phyloP scores from a whole-genome alignment of 1,140 invertebrate species.

The Ctenoplectra terminalis region DNA sequence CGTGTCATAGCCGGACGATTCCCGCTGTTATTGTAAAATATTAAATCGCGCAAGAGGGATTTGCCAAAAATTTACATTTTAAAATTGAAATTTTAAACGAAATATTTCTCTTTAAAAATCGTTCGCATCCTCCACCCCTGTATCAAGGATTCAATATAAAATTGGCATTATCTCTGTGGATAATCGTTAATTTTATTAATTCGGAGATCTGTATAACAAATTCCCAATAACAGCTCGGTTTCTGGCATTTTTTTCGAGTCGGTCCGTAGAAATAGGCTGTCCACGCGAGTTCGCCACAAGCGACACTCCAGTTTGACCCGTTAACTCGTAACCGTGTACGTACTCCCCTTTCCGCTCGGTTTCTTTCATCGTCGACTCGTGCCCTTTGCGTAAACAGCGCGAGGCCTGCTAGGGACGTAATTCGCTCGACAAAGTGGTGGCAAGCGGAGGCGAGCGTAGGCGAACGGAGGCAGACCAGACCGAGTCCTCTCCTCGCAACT shows the following conservation, averaged over 20 bases:
- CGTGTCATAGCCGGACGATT: too few species aligned
- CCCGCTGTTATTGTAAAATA: too few species aligned
- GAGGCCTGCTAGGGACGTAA: slow-evolving; percentile 15
- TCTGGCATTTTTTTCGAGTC: not conserved
- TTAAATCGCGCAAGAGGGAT: not conserved
- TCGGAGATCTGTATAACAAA: too few species aligned
- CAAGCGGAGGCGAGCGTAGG: not conserved
- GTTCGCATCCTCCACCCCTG: not conserved
- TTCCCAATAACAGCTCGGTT: too few species aligned
- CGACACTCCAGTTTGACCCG: not conserved
- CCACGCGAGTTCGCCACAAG: not conserved
- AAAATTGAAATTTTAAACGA: not conserved
- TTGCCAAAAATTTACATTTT: slow-evolving; percentile 5
- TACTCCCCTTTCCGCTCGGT: slow-evolving; percentile 35
- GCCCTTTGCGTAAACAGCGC: slow-evolving; percentile 23
- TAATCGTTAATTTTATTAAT: too few species aligned
- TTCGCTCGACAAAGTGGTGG: slow-evolving; percentile 19
- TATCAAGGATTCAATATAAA: not conserved
- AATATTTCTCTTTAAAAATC: not conserved
- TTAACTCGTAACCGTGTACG: slow-evolving; percentile 32
- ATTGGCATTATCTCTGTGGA: too few species aligned
- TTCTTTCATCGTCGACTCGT: slow-evolving; percentile 44
- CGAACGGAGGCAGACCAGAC: not conserved
- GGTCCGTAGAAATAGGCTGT: not conserved
- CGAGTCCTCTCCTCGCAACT: slow-evolving; percentile 18